Base-by-base conservation (phyloP, 2,888 invertebrate species). In the Tridacna gigas region DNA sequence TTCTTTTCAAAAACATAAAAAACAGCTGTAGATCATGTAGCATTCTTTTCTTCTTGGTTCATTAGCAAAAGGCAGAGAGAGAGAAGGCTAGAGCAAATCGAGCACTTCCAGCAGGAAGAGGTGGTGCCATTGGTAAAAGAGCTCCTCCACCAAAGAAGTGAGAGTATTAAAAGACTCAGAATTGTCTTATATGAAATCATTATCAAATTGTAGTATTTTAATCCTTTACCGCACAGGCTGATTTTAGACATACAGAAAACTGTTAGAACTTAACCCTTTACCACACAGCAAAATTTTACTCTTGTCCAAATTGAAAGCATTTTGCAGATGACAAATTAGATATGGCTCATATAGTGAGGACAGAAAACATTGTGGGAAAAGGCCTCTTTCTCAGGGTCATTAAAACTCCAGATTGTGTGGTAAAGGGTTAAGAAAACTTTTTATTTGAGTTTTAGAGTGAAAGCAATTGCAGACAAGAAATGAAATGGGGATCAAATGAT, bases 21-120 rank as follows among this genome's bases (percentile, higher is more conserved):
- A 2, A 37, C 37, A 4, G 37, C 37, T 4, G 37, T 37, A 37
- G 37, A 37, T 37, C 37, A n/a, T 37, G 37, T 37, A 37, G 7
- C 37, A 37, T 37, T 37, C 7, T 26, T 37, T 45, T 37, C 4
- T 74, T 69, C 1, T 37, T 37, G 4, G 3, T 51, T 25, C 0
- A 15, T 37, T 79, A 91, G 91, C 88, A 87, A 82, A 91, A 90
- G 71, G 89, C 89, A 45, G 91, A 90, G 74, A 79, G 84, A 66
- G 84, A 83, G 25, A 77, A 74, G 75, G 83, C 88, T 2, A 79
- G 88, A 48, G 88, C 83, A 15, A 75, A 74, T 28, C 76, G 81
- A 65, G 86, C 86, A 37, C 67, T 86, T 22, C 88, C 89, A 45
- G 85, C 86, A 56, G 79, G 80, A 20, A 80, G 71, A 63, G 67